Evolutionary conservation across 2,113 vertebrate genomes (phyloP), one percentile per base, ranked within the genome.

Genomic region (Marmota flaviventris): DNA sequence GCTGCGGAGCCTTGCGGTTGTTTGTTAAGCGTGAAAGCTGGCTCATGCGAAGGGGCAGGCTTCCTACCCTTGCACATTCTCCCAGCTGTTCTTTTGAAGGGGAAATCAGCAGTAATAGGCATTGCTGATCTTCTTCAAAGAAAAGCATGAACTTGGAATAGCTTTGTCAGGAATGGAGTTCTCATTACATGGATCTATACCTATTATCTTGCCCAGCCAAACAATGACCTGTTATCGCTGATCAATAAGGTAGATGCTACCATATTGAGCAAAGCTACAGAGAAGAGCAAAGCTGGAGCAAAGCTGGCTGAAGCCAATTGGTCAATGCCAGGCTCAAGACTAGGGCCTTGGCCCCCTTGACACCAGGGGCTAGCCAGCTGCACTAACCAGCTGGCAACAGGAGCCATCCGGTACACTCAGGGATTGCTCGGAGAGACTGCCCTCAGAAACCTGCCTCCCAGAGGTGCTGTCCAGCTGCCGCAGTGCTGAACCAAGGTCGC

Each of bases 381-480:
- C 85, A 39, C 61, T 39, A 17, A n/a, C 32, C 11, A 11, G 16
- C 81, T 32, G 9, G 7, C 24, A 9, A 39, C 14, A 10, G 24
- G 11, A 17, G 25, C 11, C 63, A 29, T 14, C 69, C 16, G 20
- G 18, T 29, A 45, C 10, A 4, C 0, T 24, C 58, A 9, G 10
- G 5, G 7, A 42, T 22, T 0, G 9, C 17, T 39, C 22, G 8
- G 0, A 5, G 2, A 39, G 13, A 42, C 5, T 1, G n/a, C 24
- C 7, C 72, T 65, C 3, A 4, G 58, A 69, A 53, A 24, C 4
- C 24, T 0, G 67, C 1, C 22, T 25, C 12, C 25, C 1, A 0
- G 10, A 0, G 48, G 90, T 0, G 53, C 95, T 95, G 92, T 88
- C 94, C 94, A 92, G 27, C 39, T 0, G 24, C 9, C 0, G 29